These are phyloP conservation scores for Ommatoiulus sabulosus DNA, from an alignment of 2,888 invertebrate species.

Conservation along the genomic window DNA sequence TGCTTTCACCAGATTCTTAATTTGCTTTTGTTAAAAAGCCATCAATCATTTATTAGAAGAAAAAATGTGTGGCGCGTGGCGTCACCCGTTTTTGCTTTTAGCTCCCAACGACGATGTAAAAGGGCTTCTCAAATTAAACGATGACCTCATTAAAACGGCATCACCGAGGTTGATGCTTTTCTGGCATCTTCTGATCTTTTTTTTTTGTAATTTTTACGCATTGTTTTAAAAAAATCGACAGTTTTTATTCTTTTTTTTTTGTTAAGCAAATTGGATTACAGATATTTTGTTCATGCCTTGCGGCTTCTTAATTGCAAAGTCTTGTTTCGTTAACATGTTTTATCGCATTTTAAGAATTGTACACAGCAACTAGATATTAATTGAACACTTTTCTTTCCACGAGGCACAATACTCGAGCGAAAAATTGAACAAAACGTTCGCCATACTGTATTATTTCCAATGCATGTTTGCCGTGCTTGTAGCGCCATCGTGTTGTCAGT, in stretches of 20 bases:
- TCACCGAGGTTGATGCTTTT: conserved; percentile 2
- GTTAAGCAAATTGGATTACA: not conserved
- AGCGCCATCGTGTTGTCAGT: not conserved
- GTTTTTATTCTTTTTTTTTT: too few relatives aligned
- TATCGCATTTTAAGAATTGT: too few relatives aligned
- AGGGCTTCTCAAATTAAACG: not conserved
- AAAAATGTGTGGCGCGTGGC: not conserved
- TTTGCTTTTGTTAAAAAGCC: conserved; percentile 13
- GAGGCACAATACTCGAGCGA: too few relatives aligned
- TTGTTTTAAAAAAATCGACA: too few relatives aligned
- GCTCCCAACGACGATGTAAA: not conserved
- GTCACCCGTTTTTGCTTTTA: not conserved
- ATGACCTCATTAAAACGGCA: not conserved
- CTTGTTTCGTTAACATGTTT: not conserved
- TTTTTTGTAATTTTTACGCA: not conserved
- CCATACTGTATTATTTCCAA: too few relatives aligned
- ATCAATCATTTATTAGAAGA: conserved; percentile 14
- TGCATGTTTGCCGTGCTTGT: too few relatives aligned
- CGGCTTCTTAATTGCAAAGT: not conserved
- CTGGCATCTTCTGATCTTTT: not conserved
- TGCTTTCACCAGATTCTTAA: not conserved
- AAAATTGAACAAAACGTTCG: too few relatives aligned
- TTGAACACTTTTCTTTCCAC: too few relatives aligned
- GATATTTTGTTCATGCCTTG: not conserved
- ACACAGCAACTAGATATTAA: too few relatives aligned